Base-by-base conservation (phyloP, 1,140 invertebrate genomes). In the Hydropsyche tenuis region DNA sequence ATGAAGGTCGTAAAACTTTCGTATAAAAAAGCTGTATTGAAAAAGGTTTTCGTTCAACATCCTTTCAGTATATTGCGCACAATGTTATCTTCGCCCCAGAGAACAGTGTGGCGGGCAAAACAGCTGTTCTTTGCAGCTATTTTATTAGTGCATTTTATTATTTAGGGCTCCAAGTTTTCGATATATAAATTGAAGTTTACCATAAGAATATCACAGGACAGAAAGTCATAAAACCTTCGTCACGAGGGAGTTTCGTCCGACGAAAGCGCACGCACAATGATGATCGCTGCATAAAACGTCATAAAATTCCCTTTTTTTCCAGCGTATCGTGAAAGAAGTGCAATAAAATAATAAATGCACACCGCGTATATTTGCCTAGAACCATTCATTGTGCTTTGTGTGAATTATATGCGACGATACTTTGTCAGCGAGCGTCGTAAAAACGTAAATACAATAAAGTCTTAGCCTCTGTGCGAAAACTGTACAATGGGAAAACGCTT, bases 241-340 rank as follows among this genome's bases (percentile, higher is more conserved):
- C 56, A 60, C 23, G 22, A 60, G 56, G 56, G 56, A 25, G 56
- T 27, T 53, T 5, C 16, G 48, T 18, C 25, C 22, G 56, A 60
- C 56, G 56, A 60, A 60, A 60, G 56, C 23, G 18, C 56, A 25
- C 56, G 11, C 56, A 25, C 56, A 60, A 60, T 60, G 23, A 60
- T 60, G 56, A 60, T 60, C 56, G 56, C 56, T 60, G 56, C 56
- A 60, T 60, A 60, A 60, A 60, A 60, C 20, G 56, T 60, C 56
- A n/a, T 60, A 60, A 60, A 60, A 48, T 48, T 37, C 30, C 3
- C 30, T 37, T 37, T 37, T 37, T 37, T 37, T 37, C 30, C 30
- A 9, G 30, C 30, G 3, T 37, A 37, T 37, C 30, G 30, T 37
- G 3, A 23, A 20, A 22, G 23, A 7, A 60, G 20, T 1, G 56